Base-by-base conservation (phyloP, 1,140 invertebrate genomes). In the Rhagoletis zephyria region DNA sequence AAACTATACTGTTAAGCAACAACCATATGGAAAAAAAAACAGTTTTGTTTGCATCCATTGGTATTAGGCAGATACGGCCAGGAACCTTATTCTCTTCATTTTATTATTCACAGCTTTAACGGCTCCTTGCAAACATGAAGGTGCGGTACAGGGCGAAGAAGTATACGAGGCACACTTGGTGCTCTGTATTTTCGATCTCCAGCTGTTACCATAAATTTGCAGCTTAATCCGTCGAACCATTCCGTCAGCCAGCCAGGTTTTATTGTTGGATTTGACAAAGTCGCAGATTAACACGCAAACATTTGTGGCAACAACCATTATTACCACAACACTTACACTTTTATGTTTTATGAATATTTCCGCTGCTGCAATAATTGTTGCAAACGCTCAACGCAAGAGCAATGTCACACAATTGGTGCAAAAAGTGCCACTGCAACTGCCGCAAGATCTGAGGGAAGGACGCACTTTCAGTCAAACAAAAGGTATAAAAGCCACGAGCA, bases 201-300 rank as follows among this genome's bases (percentile, higher is more conserved):
- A 81, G 74, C 74, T 81, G 74, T 81, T 81, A 81, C 74, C 74
- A 81, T 81, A 81, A 81, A 81, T 81, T 81, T 81, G 48, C 74
- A 81, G 74, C 74, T 81, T 81, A 81, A 81, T 81, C 74, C 74
- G 74, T 81, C 74, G 48, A 59, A 81, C 74, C 51, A 81, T 81
- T 81, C 56, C 48, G 74, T 48, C 70, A 51, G 74, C 45, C 48
- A 74, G 74, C 16, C 7, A 45, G 51, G 56, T 59, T 81, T 56
- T 81, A 48, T 56, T 59, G 74, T 10, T 81, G 19, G 56, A 81
- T 77, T 77, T 77, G 16, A 77, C 48, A 63, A 77, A 77, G 10
- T 56, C 16, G 74, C 51, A 81, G 74, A 81, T 59, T 81, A 81
- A 81, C 74, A 81, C 51, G 48, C 74, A n/a, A 81, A 81, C 74